Percentiles rank a stretch among this genome's conserved stretches.
Evolutionary conservation across 2,888 invertebrate species (phyloP).

Genomic region (Mystacides longicornis): DNA sequence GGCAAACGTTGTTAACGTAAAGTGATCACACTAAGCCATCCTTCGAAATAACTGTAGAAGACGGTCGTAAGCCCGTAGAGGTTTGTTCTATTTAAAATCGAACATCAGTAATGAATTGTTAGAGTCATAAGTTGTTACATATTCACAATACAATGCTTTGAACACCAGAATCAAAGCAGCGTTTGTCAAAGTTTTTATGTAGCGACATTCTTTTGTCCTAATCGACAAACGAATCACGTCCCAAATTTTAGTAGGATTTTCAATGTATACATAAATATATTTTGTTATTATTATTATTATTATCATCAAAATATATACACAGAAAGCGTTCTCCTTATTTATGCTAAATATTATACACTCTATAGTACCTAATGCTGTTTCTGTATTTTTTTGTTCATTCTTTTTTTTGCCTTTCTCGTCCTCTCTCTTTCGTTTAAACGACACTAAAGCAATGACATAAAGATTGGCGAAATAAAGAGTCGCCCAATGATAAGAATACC

Average conservation of each 20-base stretch:
- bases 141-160: not conserved
- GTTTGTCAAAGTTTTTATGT: not conserved
- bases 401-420: too few species aligned
- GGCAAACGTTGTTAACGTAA: too few species aligned
- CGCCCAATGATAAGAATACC: not conserved
- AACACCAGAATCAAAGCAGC: not conserved
- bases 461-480: not conserved
- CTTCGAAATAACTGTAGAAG: too few species aligned
- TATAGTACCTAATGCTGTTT: too few species aligned
- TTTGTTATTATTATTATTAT: not conserved
- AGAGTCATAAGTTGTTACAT: too few species aligned
- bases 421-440: not conserved
- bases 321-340: not conserved
- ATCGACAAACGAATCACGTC: slow-evolving; percentile 24
- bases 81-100: too few species aligned
- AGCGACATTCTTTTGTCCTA: not conserved
- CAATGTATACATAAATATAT: slow-evolving; percentile 3
- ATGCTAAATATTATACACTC: too few species aligned
- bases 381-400: too few species aligned
- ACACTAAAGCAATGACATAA: too few species aligned
- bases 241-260: slow-evolving; percentile 23
- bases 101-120: too few species aligned
- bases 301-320: not conserved
- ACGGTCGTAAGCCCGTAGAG: too few species aligned
- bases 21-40: too few species aligned